Evolutionary conservation across 1,140 invertebrate species (phyloP).

Genomic region (Copidosoma floridanum): DNA sequence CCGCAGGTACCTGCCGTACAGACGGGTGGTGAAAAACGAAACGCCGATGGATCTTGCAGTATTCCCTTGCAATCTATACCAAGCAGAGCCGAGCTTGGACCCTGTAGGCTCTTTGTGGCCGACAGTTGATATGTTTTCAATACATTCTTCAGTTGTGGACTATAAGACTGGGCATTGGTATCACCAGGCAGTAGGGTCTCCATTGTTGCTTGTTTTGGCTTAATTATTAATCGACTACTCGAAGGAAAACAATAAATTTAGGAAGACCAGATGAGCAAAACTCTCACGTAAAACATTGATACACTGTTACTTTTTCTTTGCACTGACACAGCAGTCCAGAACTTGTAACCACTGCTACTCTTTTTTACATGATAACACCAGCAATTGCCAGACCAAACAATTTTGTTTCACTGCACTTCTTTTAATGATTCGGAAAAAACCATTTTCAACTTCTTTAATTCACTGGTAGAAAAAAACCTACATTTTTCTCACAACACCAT

Average conservation of each 20-base stretch:
- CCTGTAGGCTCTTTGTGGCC: constrained; percentile 87
- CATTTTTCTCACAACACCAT: no score
- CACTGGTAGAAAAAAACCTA: no score
- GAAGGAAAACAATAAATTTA: no score
- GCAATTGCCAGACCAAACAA: no score
- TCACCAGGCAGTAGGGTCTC: constrained; percentile 66
- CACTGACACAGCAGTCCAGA: no score
- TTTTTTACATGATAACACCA: no score
- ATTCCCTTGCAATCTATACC: constrained; percentile 53
- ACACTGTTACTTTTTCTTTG: no score
- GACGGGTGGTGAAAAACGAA: constrained; percentile 37
- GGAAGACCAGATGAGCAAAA: constrained; percentile 21
- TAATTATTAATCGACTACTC: background rate
- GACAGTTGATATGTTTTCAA: constrained; percentile 90
- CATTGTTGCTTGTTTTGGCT: constrained; percentile 57
- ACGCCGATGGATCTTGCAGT: constrained; percentile 51
- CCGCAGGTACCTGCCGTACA: constrained; percentile 38
- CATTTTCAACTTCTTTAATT: no score
- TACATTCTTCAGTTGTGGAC: constrained; percentile 85
- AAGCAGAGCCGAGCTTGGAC: constrained; percentile 70
- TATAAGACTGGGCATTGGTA: constrained; percentile 57
- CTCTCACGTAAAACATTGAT: no score
- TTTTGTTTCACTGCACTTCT: constrained; percentile 13
- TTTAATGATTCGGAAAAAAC: no score
- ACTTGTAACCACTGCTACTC: no score